Conservation (phyloP, 2,113 vertebrate species). For the Fregetta grallaria region DNA sequence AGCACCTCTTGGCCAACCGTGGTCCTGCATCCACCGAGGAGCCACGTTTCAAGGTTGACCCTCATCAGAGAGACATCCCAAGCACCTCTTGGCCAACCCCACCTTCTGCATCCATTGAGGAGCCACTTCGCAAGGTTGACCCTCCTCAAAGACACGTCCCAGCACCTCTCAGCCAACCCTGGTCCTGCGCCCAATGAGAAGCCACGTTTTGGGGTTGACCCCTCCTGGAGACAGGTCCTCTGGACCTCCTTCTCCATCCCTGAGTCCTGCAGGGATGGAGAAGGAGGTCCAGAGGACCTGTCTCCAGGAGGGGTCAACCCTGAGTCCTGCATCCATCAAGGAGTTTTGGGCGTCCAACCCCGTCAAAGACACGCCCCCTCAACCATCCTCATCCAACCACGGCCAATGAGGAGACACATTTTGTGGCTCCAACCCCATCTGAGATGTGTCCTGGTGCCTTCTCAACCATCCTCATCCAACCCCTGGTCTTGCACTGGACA, state of each 20-base stretch:
- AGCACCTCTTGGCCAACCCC: not conserved
- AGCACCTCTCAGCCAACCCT: not conserved
- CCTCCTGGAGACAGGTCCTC: not conserved
- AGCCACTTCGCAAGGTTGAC: not conserved
- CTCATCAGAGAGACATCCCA: not conserved
- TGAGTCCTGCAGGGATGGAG: too few relatives aligned
- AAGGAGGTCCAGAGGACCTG: not conserved
- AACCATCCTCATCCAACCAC: not conserved
- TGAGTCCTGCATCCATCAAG: not conserved
- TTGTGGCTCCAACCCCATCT: too few relatives aligned
- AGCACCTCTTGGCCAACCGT: not conserved
- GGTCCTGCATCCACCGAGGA: not conserved
- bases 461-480: too few relatives aligned
- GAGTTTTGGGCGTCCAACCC: not conserved
- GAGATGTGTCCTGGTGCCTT: too few relatives aligned
- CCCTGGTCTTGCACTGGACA: too few relatives aligned
- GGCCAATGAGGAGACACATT: not conserved
- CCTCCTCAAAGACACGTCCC: not conserved
- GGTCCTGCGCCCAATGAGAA: not conserved
- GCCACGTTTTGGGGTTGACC: not conserved
- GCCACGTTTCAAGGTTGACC: not conserved
- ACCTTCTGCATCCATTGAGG: not conserved
- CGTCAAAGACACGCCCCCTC: not conserved
- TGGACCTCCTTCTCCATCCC: not conserved
- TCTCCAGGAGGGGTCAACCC: not conserved